phyloP scores from a whole-genome alignment of 2,797 vertebrate genomes.

The Esox lucius region DNA sequence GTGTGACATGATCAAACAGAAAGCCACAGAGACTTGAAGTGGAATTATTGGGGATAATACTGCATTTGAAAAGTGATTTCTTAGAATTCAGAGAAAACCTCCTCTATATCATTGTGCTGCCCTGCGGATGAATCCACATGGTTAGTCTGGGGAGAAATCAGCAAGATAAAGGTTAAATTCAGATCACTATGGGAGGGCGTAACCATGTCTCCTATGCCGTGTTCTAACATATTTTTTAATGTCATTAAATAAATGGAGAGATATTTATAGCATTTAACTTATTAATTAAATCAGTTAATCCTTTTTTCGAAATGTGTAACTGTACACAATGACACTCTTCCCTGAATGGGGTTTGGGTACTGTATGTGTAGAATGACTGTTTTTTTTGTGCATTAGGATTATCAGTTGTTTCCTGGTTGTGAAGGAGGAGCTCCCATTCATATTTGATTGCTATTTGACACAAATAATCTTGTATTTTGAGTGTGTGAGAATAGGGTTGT shows the following conservation, averaged over 20 bases:
- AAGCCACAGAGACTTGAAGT: too few relatives aligned
- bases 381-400: neutral
- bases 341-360: neutral
- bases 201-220: neutral
- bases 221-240: neutral
- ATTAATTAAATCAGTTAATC: neutral
- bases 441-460: neutral
- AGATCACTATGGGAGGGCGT: neutral
- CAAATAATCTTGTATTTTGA: neutral
- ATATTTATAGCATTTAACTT: neutral
- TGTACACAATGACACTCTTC: neutral
- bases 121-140: too few relatives aligned
- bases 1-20: too few relatives aligned
- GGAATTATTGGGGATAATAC: too few relatives aligned
- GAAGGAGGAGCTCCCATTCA: neutral
- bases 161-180: neutral
- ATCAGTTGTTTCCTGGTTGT: neutral
- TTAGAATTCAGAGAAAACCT: too few relatives aligned
- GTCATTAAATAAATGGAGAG: neutral
- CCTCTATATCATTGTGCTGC: too few relatives aligned
- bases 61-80: too few relatives aligned
- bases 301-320: neutral
- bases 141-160: too few relatives aligned
- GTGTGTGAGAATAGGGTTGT: neutral
- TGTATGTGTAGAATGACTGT: neutral